phyloP scores from a whole-genome alignment of 1,140 invertebrate genomes.

The Eciton burchellii region DNA sequence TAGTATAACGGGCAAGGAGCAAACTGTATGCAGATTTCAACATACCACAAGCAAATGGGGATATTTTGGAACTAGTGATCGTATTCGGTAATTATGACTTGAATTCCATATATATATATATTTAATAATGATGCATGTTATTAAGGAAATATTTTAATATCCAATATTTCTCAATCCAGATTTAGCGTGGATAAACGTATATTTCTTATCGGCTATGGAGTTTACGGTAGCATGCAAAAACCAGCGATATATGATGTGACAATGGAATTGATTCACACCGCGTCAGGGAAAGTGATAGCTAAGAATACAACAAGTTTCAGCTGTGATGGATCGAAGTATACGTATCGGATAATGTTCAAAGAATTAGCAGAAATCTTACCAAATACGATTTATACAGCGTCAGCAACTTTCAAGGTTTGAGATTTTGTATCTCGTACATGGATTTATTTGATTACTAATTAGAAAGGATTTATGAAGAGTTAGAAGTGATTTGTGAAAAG shows the following conservation, averaged over 20 bases:
- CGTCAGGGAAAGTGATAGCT: slow-evolving; percentile 91
- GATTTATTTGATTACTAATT: slow-evolving; percentile 21
- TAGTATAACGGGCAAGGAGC: slow-evolving; percentile 94
- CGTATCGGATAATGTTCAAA: slow-evolving; percentile 95
- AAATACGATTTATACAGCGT: slow-evolving; percentile 93
- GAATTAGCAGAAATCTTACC: slow-evolving; percentile 94
- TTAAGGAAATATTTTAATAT: slow-evolving; percentile 47
- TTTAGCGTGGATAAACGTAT: slow-evolving; percentile 94
- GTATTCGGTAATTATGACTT: slow-evolving; percentile 88
- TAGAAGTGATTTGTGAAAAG: no score
- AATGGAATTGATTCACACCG: slow-evolving; percentile 92
- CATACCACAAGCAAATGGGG: slow-evolving; percentile 94
- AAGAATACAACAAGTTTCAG: slow-evolving; percentile 92
- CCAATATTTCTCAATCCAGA: slow-evolving; percentile 82
- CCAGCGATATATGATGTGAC: slow-evolving; percentile 93
- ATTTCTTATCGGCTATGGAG: slow-evolving; percentile 94
- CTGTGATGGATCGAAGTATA: slow-evolving; percentile 93
- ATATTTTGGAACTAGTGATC: slow-evolving; percentile 94
- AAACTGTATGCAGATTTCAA: slow-evolving; percentile 92
- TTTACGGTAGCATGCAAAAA: slow-evolving; percentile 95
- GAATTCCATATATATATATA: background rate
- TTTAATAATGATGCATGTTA: background rate
- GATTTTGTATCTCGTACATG: background rate
- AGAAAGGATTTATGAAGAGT: slow-evolving; percentile 3
- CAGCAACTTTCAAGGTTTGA: slow-evolving; percentile 91